These are phyloP conservation scores for Catotricha subobsoleta DNA, from an alignment of 2,888 invertebrate species.

Conservation along the genomic window DNA sequence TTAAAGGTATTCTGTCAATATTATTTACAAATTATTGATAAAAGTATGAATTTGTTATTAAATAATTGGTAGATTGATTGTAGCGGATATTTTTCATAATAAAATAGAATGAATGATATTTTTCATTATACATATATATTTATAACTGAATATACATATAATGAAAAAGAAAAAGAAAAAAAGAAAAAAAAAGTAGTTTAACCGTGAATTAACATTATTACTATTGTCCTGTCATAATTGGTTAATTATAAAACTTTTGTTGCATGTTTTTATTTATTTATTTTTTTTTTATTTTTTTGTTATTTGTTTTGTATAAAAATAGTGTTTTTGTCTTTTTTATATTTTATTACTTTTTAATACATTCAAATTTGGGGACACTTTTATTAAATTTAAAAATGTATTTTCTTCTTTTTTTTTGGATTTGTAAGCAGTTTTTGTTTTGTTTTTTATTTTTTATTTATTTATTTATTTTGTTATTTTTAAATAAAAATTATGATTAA, in stretches of 20 bases:
- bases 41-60: too few relatives aligned
- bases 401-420: background rate
- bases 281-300: background rate
- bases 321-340: background rate
- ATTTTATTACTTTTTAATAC: background rate
- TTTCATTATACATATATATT: too few relatives aligned
- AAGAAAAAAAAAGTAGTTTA: too few relatives aligned
- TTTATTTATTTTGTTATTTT: background rate
- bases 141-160: too few relatives aligned
- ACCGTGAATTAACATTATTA: background rate
- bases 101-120: too few relatives aligned
- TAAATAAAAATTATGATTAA: conserved; percentile 4
- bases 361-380: too few relatives aligned
- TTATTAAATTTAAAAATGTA: background rate
- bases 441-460: conserved; percentile 1
- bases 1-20: too few relatives aligned
- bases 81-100: too few relatives aligned
- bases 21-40: too few relatives aligned
- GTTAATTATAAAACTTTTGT: background rate
- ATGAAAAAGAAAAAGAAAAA: too few relatives aligned
- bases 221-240: conserved; percentile 4
- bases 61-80: too few relatives aligned
- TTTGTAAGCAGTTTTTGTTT: background rate
- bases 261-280: background rate
- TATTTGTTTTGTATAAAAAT: background rate